These are phyloP conservation scores for Mamestra brassicae DNA, from an alignment of 2,888 invertebrate species.

Conservation along the genomic window DNA sequence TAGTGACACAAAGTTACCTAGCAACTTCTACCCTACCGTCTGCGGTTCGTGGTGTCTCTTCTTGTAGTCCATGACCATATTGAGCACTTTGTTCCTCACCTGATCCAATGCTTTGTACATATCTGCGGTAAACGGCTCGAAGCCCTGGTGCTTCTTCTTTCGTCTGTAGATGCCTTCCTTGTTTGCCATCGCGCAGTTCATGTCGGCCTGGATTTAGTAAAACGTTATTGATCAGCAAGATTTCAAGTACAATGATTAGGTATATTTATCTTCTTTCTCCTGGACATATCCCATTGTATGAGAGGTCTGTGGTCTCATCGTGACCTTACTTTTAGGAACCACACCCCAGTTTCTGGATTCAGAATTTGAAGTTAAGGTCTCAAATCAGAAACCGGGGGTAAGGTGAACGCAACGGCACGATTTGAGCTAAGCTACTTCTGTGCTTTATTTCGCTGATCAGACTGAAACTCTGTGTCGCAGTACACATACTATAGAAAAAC, in stretches of 20 bases:
- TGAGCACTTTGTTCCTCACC: conserved; percentile 72
- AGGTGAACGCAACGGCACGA: no score
- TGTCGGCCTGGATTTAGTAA: conserved; percentile 78
- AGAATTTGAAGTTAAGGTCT: no score
- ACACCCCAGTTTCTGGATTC: no score
- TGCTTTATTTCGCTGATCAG: background rate
- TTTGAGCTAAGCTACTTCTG: background rate
- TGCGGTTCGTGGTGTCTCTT: conserved; percentile 52
- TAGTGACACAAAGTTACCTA: background rate
- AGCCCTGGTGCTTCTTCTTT: conserved; percentile 92
- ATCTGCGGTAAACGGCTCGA: conserved; percentile 93
- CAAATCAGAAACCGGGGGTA: no score
- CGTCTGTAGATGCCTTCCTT: conserved; percentile 94
- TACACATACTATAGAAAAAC: no score
- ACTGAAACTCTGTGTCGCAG: background rate
- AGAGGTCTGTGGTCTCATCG: no score
- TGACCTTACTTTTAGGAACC: no score
- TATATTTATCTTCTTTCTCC: no score
- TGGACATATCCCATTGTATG: no score
- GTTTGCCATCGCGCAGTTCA: conserved; percentile 91
- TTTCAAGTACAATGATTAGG: no score
- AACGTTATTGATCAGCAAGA: background rate
- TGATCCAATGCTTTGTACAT: conserved; percentile 88
- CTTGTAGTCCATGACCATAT: conserved; percentile 71
- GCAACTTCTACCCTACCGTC: conserved; percentile 25